Base-by-base conservation (phyloP, 2,113 vertebrate species). In the Melanostigma gelatinosum region DNA sequence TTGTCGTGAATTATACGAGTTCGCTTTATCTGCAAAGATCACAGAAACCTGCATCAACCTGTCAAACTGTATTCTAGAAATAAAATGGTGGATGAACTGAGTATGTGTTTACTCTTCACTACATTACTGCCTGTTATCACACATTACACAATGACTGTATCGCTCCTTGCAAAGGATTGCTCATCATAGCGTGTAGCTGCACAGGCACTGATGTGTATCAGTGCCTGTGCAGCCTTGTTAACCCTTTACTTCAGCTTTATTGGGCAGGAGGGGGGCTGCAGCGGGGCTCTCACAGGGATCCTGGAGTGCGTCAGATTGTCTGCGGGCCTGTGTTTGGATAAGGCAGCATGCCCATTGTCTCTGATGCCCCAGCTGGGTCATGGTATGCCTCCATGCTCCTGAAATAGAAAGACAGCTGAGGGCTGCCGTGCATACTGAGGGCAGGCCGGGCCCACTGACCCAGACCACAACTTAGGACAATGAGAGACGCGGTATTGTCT, bases 371-470 rank as follows among this genome's bases (percentile, higher is more conserved):
- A 90, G 93, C 90, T 85, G 85, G 88, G 89, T 40, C 9, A 84
- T 92, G 89, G 91, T 89, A 94, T 95, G 93, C 88, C 84, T 88
- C 83, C 84, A 86, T 55, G 72, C 85, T 87, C 92, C 87, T 80
- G 85, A 93, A 95, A 95, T 95, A 95, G 94, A 94, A 91, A 82
- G 92, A 94, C 93, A 95, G 94, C 93, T 94, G 93, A 93, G 92
- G 78, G 89, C 87, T 87, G 85, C 89, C 85, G 72, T 90, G 89
- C 90, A 92, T 93, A 76, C 91, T 85, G 86, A 83, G 80, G 90
- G 88, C 83, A 3, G 68, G 82, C 81, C 77, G 54, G 88, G 87
- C 88, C 90, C 85, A 78, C 72, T 73, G 77, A 88, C 92, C 82
- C 89, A 75, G 69, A 84, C 92, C 84, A 75, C 75, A 89, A 88